Conservation (phyloP, 2,113 vertebrate genomes). For the Scolopax mira region DNA sequence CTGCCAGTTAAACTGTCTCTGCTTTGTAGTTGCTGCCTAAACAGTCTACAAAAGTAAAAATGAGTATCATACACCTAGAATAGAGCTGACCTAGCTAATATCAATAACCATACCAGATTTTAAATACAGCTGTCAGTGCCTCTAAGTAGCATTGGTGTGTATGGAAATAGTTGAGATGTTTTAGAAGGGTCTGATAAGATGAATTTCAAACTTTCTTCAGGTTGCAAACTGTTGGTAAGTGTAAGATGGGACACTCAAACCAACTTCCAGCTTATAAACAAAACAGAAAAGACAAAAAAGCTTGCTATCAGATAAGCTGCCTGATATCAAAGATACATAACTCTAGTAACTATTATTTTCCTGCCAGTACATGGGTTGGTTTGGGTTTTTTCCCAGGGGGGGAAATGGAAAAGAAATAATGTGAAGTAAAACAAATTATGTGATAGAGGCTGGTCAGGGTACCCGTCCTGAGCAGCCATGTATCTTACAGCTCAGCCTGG, state of each 20-base stretch:
- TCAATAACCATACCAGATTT: background rate
- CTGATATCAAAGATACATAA: background rate
- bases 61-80: background rate
- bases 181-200: background rate
- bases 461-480: background rate
- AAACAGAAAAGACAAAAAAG: background rate
- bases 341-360: background rate
- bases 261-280: background rate
- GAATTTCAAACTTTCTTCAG: background rate
- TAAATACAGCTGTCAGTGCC: background rate
- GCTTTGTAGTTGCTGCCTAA: background rate
- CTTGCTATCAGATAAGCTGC: background rate
- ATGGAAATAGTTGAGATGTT: background rate
- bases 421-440: background rate
- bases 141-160: background rate
- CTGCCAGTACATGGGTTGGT: fast-evolving
- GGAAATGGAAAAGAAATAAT: background rate
- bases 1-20: background rate
- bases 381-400: too few species aligned
- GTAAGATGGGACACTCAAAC: background rate
- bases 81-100: background rate
- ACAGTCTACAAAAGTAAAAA: background rate
- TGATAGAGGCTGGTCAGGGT: background rate
- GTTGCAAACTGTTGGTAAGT: background rate
- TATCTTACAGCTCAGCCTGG: background rate